Base-by-base conservation (phyloP, 2,797 vertebrate genomes). In the Oreochromis grahami region DNA sequence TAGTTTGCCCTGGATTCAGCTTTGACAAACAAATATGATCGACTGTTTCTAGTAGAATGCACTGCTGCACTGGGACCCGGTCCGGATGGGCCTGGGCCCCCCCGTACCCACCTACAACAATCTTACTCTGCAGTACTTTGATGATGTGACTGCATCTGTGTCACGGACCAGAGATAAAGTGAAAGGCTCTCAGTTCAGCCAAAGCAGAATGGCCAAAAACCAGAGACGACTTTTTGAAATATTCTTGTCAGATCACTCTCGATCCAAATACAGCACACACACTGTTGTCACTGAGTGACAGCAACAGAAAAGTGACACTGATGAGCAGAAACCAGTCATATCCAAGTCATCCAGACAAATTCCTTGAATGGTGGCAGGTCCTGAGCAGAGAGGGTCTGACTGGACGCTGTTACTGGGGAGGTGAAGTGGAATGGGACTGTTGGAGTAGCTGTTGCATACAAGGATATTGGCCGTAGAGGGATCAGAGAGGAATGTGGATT, bases 331-430 rank as follows among this genome's bases (percentile, higher is more conserved):
- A 56, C 0, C 32, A 74, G 14, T 9, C 2, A 2, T 63, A 38
- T 58, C 29, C 1, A 0, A 4, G 1, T 32, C 72, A 85, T 36
- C 38, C 78, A 55, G 56, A 81, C 15, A 70, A 56, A 50, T 87
- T 89, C 55, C 0, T 2, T 14, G 1, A 32, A 7, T 0, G 17
- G n/a, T n/a, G 4, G 8, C 88, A 89, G 56, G 80, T 87, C 78
- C 34, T 36, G 34, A 36, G 34, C 34, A 36, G 34, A 36, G 34
- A 36, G 34, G 56, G 80, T 87, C 80, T 85, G 74, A 83, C 32
- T 43, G 83, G 83, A n/a, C 56, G 65, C 5, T 78, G 65, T 52
- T 87, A 81, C 76, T 87, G 77, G 79, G 79, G 87, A 89, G 80
- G 82, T 88, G 81, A 21, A 81, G 21, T 38, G 34, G 34, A 56